Conservation (phyloP, 2,113 vertebrate species). For the Corythornis madagascariensis region DNA sequence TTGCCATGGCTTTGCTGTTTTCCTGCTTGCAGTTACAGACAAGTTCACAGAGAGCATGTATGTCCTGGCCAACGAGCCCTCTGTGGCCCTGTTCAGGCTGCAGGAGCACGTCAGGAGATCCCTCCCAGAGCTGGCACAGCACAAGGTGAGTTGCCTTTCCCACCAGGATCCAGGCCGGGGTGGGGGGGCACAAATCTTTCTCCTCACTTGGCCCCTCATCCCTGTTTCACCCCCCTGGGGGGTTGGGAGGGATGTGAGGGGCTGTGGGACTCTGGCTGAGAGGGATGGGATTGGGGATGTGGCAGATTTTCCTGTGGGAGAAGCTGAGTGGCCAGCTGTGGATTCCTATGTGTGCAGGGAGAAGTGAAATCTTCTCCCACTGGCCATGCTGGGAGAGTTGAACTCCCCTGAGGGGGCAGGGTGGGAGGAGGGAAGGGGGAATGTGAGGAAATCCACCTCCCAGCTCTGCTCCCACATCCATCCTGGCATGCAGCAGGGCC, state of each 20-base stretch:
- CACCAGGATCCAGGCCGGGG: not conserved
- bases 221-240: not conserved
- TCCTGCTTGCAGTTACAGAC: slow-evolving; percentile 82
- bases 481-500: not conserved
- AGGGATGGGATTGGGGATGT: not conserved
- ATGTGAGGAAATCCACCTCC: not conserved
- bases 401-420: not conserved
- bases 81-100: slow-evolving; percentile 91
- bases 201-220: rapidly evolving
- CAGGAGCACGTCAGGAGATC: slow-evolving; percentile 95
- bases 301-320: not conserved
- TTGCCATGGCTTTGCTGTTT: not conserved
- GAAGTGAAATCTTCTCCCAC: not conserved
- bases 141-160: slow-evolving; percentile 79
- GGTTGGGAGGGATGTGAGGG: rapidly evolving
- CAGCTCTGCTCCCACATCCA: slow-evolving; percentile 9
- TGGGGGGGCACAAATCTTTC: not conserved
- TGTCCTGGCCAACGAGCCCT: slow-evolving; percentile 94
- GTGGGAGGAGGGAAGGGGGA: not conserved
- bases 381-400: not conserved
- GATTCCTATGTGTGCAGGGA: not conserved
- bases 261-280: rapidly evolving
- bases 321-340: not conserved
- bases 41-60: slow-evolving; percentile 97
- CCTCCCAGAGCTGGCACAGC: slow-evolving; percentile 92